These are phyloP conservation scores for Liodrosophila aerea DNA, from an alignment of 2,888 invertebrate genomes.

Conservation along the genomic window DNA sequence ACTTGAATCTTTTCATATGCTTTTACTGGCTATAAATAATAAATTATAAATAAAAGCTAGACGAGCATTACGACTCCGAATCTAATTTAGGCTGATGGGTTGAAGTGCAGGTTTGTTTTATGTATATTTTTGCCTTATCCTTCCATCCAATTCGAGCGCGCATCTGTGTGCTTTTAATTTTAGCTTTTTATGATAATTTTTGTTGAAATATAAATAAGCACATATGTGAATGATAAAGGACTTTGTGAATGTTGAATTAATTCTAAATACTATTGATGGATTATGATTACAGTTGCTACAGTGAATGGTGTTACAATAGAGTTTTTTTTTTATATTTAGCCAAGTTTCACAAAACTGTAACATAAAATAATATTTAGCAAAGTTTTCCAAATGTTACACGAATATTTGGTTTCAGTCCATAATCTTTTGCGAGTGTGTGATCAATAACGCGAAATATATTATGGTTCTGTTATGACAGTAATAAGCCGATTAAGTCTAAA, in stretches of 20 bases:
- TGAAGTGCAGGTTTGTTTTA: slow-evolving; percentile 13
- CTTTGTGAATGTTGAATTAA: background rate
- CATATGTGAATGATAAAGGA: slow-evolving; percentile 20
- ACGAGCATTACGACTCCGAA: slow-evolving; percentile 10
- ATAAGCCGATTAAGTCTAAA: too few species aligned
- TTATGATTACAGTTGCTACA: background rate
- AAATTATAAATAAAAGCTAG: slow-evolving; percentile 54
- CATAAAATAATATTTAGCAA: too few species aligned
- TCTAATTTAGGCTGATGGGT: slow-evolving; percentile 7
- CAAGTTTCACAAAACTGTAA: too few species aligned
- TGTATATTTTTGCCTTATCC: slow-evolving; percentile 7
- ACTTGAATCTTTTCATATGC: slow-evolving; percentile 9
- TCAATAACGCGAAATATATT: too few species aligned
- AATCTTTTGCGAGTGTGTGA: too few species aligned
- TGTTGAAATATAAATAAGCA: slow-evolving; percentile 40
- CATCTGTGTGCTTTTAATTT: slow-evolving; percentile 20
- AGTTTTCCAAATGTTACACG: too few species aligned
- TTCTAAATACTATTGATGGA: too few species aligned
- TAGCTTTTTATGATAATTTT: slow-evolving; percentile 32
- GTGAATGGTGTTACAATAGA: too few species aligned
- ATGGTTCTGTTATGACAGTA: too few species aligned
- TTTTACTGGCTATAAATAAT: slow-evolving; percentile 36
- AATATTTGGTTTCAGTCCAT: too few species aligned
- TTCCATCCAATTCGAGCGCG: slow-evolving; percentile 27
- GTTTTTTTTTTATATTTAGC: too few species aligned